phyloP scores from a whole-genome alignment of 2,113 vertebrate genomes.

The Dolichotis patagonum region DNA sequence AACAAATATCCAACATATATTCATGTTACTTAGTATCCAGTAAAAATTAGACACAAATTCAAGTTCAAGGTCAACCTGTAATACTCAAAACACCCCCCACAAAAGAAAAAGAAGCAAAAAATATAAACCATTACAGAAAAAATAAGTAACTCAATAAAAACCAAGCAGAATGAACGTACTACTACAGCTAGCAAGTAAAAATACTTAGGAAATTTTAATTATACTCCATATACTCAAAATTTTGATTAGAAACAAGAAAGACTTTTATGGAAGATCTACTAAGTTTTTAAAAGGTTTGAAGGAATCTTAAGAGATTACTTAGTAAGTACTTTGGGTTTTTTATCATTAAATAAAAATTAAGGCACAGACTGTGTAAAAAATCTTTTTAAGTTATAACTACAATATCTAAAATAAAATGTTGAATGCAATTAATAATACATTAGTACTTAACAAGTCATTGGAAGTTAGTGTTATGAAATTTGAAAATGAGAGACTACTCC shows the following conservation, averaged over 20 bases:
- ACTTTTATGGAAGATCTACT: background rate
- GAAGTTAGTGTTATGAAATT: background rate
- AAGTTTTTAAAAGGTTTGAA: background rate
- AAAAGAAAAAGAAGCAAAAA: background rate
- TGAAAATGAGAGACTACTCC: background rate
- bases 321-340: no score
- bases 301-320: no score
- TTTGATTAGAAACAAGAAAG: background rate
- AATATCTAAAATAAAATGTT: background rate
- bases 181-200: background rate
- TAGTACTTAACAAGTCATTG: background rate
- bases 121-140: background rate
- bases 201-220: background rate
- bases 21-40: background rate
- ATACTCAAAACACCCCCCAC: background rate
- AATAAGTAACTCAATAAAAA: background rate
- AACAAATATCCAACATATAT: background rate
- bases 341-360: no score
- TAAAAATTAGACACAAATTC: background rate
- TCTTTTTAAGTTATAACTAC: background rate
- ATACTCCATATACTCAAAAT: background rate
- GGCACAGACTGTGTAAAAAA: no score
- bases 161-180: background rate
- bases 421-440: background rate
- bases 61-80: background rate